phyloP scores from a whole-genome alignment of 2,888 invertebrate species.

The Acleris literana region DNA sequence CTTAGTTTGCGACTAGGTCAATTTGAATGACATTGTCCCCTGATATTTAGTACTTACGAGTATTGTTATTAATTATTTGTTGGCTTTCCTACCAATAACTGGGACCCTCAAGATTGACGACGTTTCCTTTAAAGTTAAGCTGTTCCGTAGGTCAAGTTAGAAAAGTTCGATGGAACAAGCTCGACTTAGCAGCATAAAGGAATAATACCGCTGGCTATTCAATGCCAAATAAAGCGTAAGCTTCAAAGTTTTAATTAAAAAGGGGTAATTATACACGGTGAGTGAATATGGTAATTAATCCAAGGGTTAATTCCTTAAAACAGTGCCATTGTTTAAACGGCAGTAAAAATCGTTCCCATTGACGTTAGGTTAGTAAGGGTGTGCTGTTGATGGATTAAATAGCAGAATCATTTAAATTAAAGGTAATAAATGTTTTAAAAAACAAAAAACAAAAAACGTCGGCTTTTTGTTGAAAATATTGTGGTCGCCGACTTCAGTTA shows the following conservation, averaged over 20 bases:
- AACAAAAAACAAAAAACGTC: too few relatives aligned
- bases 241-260: constrained; percentile 78
- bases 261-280: constrained; percentile 77
- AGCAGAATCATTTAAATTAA: not conserved
- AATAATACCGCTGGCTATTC: constrained; percentile 32
- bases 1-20: too few relatives aligned
- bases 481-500: too few relatives aligned
- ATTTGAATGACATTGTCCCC: too few relatives aligned
- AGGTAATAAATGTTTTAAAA: too few relatives aligned
- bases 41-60: too few relatives aligned
- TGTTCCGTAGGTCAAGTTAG: not conserved
- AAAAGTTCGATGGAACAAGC: constrained; percentile 3
- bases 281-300: constrained; percentile 80
- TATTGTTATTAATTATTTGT: too few relatives aligned
- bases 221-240: constrained; percentile 73
- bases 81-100: too few relatives aligned
- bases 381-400: constrained; percentile 34
- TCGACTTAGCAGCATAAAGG: constrained; percentile 17
- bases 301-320: constrained; percentile 77
- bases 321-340: constrained; percentile 70
- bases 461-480: too few relatives aligned
- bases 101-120: too few relatives aligned
- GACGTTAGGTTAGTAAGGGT: constrained; percentile 49
- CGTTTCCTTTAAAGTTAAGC: too few relatives aligned
- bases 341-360: constrained; percentile 64